Evolutionary conservation across 2,797 vertebrate species (phyloP).

Genomic region (Cygnus olor): DNA sequence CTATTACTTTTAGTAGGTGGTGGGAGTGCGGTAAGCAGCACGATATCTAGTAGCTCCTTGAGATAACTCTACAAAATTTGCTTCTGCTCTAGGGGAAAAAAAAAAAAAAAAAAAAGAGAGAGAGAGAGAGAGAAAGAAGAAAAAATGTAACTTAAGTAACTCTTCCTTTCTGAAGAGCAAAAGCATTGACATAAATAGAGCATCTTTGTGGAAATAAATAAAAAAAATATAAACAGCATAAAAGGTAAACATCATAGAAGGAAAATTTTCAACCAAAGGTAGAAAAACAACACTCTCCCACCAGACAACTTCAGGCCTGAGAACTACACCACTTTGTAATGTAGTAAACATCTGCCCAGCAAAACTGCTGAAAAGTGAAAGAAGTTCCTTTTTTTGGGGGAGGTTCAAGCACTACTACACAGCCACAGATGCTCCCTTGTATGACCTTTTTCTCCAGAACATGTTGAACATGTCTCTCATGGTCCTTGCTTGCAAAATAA

Average conservation of each 20-base stretch:
- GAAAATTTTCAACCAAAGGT: neutral
- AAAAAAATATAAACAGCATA: neutral
- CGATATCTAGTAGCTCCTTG: neutral
- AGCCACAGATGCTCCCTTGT: neutral
- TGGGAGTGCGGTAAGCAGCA: neutral
- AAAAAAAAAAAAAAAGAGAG: neutral
- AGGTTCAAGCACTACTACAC: neutral
- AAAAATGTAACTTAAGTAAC: neutral
- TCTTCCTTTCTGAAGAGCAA: neutral
- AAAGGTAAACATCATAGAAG: neutral
- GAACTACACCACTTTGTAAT: neutral
- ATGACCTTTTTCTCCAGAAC: neutral
- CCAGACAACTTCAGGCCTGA: neutral
- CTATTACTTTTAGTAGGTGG: neutral
- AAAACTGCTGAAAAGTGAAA: neutral
- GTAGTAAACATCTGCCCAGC: neutral
- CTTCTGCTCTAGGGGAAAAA: neutral
- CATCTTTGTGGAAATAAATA: neutral
- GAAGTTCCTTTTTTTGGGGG: neutral
- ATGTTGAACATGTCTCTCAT: neutral
- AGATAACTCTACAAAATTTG: neutral
- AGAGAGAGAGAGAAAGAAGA: neutral
- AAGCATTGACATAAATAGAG: neutral
- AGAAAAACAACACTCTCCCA: neutral
- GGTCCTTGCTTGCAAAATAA: neutral